Evolutionary conservation across 2,888 invertebrate genomes (phyloP).

Genomic region (Agrotis puta): DNA sequence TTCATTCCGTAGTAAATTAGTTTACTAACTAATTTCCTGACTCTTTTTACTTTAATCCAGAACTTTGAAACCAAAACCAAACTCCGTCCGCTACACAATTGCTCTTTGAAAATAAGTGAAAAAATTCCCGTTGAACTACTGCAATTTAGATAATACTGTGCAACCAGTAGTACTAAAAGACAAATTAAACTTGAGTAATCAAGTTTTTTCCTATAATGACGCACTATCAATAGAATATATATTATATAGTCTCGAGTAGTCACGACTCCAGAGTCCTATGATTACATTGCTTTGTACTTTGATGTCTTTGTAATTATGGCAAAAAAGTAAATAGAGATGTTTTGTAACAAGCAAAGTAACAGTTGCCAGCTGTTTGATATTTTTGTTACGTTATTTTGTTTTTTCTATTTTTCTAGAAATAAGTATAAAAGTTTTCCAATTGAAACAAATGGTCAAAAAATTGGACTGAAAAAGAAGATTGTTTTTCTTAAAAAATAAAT

Average conservation of each 20-base stretch:
- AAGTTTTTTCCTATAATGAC: conserved; percentile 46
- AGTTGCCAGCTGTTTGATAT: not conserved
- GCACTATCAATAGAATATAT: conserved; percentile 25
- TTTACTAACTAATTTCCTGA: not conserved
- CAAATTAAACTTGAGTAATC: conserved; percentile 28
- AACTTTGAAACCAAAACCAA: too few species aligned
- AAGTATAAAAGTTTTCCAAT: not conserved
- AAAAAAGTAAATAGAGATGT: conserved; percentile 44
- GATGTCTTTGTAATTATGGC: conserved; percentile 60
- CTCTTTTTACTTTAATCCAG: not conserved
- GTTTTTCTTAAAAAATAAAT: too few species aligned
- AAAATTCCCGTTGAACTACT: not conserved
- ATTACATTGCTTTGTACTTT: conserved; percentile 67
- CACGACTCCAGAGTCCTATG: conserved; percentile 41
- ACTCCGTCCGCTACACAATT: not conserved
- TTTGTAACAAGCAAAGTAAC: conserved; percentile 34
- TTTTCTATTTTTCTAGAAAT: not conserved
- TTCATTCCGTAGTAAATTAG: not conserved
- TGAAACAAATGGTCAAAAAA: too few species aligned
- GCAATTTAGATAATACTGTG: not conserved
- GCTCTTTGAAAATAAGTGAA: not conserved
- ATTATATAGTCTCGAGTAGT: conserved; percentile 20
- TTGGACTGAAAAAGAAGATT: too few species aligned
- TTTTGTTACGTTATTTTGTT: not conserved
- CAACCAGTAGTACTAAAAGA: conserved; percentile 13